These are phyloP conservation scores for Rhaphigaster nebulosa DNA, from an alignment of 2,888 invertebrate genomes.

Conservation along the genomic window DNA sequence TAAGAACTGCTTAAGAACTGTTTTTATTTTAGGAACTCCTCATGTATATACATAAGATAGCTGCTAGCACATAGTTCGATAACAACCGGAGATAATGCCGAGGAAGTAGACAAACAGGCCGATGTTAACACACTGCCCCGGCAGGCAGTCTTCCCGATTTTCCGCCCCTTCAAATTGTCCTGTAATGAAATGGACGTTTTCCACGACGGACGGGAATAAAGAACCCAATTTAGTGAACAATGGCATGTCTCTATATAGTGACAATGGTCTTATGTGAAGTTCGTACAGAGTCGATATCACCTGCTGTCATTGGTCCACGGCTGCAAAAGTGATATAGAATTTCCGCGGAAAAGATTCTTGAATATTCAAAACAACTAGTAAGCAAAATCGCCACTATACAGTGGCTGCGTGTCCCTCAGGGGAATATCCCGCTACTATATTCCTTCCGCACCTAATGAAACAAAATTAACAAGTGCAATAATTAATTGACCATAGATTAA, in stretches of 20 bases:
- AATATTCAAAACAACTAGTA: neutral
- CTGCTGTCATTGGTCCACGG: neutral
- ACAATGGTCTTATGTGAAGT: slow-evolving; percentile 19
- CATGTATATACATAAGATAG: neutral
- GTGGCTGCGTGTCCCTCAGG: too few species aligned
- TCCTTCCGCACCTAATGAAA: too few species aligned
- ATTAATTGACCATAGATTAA: too few species aligned
- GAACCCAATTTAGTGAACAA: slow-evolving; percentile 28
- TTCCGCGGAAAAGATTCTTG: neutral
- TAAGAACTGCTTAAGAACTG: neutral
- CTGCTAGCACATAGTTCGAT: neutral
- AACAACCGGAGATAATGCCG: neutral
- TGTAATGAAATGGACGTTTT: slow-evolving; percentile 31
- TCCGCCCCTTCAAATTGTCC: neutral
- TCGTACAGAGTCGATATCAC: neutral
- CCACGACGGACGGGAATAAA: neutral
- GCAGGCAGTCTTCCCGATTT: neutral
- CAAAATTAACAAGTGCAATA: too few species aligned
- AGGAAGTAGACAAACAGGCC: neutral
- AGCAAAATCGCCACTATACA: too few species aligned
- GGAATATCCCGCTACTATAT: too few species aligned
- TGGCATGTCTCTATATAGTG: neutral
- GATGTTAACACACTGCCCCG: neutral
- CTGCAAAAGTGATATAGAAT: neutral
- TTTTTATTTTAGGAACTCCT: neutral